Percentiles rank a stretch among this genome's conserved stretches.
Evolutionary conservation across 2,113 vertebrate genomes (phyloP).

Genomic region (Heterotilapia buettikoferi): DNA sequence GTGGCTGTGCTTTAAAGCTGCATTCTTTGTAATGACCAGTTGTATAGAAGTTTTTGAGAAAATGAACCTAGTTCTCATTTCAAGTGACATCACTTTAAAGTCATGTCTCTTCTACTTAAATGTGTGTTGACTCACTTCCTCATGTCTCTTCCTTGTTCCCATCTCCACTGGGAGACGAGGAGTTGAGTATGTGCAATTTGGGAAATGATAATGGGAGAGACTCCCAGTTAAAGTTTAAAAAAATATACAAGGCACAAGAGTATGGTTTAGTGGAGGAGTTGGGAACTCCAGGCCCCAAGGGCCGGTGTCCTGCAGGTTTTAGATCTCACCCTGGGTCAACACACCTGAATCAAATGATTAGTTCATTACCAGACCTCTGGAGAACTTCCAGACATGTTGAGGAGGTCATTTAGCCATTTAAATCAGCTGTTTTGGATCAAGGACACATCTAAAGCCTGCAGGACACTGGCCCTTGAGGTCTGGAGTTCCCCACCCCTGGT

Average conservation of each 20-base stretch:
- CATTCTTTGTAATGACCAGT: neutral
- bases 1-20: accelerated
- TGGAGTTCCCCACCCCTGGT: neutral
- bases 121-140: neutral
- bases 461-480: accelerated
- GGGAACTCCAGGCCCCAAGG: accelerated
- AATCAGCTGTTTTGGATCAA: neutral
- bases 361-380: accelerated
- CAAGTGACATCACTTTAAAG: neutral
- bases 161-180: neutral
- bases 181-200: neutral
- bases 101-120: neutral
- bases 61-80: accelerated
- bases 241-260: accelerated
- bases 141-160: neutral
- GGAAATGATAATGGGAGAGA: neutral
- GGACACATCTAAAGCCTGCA: neutral
- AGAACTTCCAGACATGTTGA: neutral
- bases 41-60: neutral
- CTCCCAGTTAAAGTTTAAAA: neutral
- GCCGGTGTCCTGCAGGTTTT: too few relatives aligned
- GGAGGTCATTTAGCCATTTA: neutral
- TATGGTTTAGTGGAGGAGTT: accelerated
- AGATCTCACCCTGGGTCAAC: neutral
- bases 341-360: neutral